Evolutionary conservation across 2,888 invertebrate genomes (phyloP), one percentile per base, ranked within the genome.

Genomic region (Nomada ruficornis): DNA sequence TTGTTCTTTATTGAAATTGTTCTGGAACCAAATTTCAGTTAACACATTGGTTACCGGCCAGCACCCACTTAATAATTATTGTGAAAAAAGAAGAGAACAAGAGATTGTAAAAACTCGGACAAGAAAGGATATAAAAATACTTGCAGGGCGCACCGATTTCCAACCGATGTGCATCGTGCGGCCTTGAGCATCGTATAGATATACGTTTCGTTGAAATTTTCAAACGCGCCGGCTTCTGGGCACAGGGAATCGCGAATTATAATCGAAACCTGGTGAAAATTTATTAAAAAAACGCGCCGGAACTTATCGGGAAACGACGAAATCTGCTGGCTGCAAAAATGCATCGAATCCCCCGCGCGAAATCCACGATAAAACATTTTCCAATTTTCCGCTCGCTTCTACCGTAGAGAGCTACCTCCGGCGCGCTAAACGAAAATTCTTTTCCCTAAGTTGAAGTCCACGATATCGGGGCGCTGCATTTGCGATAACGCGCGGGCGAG

Each of bases 371-470:
- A 73, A 69, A 81, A 67, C 73, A 81, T 73, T 81, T 81, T 70
- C 80, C 81, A 81, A 80, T 81, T 81, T 81, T 81, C 80, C 74
- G 59, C 80, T 60, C 73, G 80, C 69, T 52, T 70, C 67, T 80
- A 80, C 74, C 23, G 23, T 36, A 10, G 69, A 55, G 26, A 13
- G 52, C 42, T 69, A 70, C 65, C 60, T 80, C 69, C 59, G 20
- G 44, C 47, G 23, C 55, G 55, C 78, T 71, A 54, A 77, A 71
- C 79, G 83, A 79, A 83, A 85, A 85, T 83, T 83, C 86, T 74
- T 80, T 62, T 69, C 69, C 71, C 68, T 62, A 80, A 83, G 70
- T 77, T 71, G 55, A 52, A 71, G 71, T 71, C 68, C 64, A 68
- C 83, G 80, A 70, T 86, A 83, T 83, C 73, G 52, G 62, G n/a